Evolutionary conservation across 2,888 invertebrate species (phyloP), one percentile per base, ranked within the genome.

Genomic region (Tetanocera ferruginea): DNA sequence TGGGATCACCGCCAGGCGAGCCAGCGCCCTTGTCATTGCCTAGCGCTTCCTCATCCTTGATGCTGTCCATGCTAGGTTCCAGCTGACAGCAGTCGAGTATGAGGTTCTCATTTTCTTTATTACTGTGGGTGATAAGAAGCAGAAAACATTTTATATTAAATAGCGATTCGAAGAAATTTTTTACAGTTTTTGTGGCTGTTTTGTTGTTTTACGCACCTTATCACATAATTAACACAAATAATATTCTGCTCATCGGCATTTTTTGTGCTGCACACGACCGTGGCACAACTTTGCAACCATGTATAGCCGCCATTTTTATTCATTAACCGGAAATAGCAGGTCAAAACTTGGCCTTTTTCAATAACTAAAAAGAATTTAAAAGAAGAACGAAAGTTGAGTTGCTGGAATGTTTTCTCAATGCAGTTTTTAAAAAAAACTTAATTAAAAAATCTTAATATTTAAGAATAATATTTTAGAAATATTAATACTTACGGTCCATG

Each of bases 201-300:
- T 14, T 31, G 14, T 19, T 8, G 23, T 19, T 8, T 23, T n/a
- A 76, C 83, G 67, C 28, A 97, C 97, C 97, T 98, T 87, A 98
- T 95, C 81, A 98, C 97, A 90, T 98, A 98, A 91, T 98, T 98
- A 86, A 98, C 97, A 88, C 98, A 98, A 83, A 98, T 97, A 85
- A 98, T 97, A 88, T 97, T 98, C 90, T 98, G 98, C 88, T 98
- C 98, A 81, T 98, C 98, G 6, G 96, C 96, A 87, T 97, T 98
- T 91, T 98, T 98, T 74, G 96, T 95, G 87, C 95, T 97, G 91
- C 97, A 98, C 77, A 98, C 96, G 62, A 98, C 97, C 0, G 98
- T 98, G 79, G 98, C 98, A 89, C 98, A 98, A 0, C 97, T 97
- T 90, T 98, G 98, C 86, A 98, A 91, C 98, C 98, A 98, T 75